phyloP scores from a whole-genome alignment of 2,113 vertebrate genomes.

The Cephalopterus ornatus region DNA sequence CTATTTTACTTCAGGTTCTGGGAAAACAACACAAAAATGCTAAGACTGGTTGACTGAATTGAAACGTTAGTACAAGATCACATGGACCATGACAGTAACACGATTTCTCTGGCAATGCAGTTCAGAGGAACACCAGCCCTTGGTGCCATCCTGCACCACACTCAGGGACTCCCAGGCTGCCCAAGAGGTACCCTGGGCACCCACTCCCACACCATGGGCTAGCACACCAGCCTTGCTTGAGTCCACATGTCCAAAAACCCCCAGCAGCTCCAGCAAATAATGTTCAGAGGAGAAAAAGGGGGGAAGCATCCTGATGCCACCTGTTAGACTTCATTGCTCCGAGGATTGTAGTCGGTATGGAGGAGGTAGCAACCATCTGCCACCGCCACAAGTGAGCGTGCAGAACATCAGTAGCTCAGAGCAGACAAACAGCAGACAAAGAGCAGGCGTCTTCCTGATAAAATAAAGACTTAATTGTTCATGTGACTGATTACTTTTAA shows the following conservation, averaged over 20 bases:
- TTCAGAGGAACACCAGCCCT: neutral
- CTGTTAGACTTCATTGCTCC: neutral
- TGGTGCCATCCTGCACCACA: neutral
- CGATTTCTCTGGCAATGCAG: fast-evolving
- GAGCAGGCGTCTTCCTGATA: neutral
- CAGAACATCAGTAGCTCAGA: neutral
- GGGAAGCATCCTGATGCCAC: neutral
- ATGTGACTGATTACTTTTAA: neutral
- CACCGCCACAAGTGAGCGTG: fast-evolving
- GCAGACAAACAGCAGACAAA: neutral
- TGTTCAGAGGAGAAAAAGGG: neutral
- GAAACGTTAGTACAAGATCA: neutral
- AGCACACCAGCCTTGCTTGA: neutral
- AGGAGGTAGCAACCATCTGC: neutral
- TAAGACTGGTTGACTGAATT: neutral
- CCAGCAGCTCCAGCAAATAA: neutral
- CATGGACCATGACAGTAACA: fast-evolving
- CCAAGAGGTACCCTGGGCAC: neutral
- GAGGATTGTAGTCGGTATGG: neutral
- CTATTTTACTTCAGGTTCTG: neutral
- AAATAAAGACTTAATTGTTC: neutral
- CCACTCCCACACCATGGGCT: neutral
- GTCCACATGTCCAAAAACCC: neutral
- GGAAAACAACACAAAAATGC: neutral
- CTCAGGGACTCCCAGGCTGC: neutral